phyloP scores from a whole-genome alignment of 1,140 invertebrate genomes.

The Papilio machaon region DNA sequence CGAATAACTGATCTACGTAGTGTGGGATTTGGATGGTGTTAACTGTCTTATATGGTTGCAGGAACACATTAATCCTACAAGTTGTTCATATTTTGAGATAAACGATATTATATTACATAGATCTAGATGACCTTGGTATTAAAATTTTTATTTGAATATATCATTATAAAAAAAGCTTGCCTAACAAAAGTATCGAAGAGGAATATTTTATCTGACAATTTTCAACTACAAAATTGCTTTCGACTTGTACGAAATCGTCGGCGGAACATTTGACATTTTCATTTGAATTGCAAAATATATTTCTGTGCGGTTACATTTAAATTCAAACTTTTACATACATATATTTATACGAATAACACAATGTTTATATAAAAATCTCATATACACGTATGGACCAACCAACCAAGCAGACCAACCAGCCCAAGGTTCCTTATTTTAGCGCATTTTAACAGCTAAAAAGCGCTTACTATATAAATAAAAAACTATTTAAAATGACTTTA shows the following conservation, averaged over 20 bases:
- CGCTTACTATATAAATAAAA: no score
- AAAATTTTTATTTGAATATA: background rate
- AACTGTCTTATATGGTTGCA: no score
- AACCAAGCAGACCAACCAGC: no score
- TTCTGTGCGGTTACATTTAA: slow-evolving; percentile 8
- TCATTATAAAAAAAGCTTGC: background rate
- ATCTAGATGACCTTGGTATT: background rate
- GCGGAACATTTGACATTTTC: slow-evolving; percentile 19
- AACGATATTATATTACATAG: no score
- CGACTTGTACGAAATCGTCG: background rate
- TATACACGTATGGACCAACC: no score
- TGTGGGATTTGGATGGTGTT: no score
- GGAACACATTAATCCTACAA: no score
- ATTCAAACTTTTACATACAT: slow-evolving; percentile 9
- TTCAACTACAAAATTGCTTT: slow-evolving; percentile 10
- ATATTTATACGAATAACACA: background rate
- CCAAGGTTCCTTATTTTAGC: no score
- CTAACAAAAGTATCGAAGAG: background rate
- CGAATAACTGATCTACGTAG: no score
- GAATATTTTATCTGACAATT: background rate
- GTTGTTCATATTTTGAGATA: no score
- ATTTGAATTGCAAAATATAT: slow-evolving; percentile 22
- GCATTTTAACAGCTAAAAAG: no score
- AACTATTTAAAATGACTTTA: background rate
- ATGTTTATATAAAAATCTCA: background rate